These are phyloP conservation scores for Drosophila kanekoi DNA, from an alignment of 2,888 invertebrate species.

Conservation along the genomic window DNA sequence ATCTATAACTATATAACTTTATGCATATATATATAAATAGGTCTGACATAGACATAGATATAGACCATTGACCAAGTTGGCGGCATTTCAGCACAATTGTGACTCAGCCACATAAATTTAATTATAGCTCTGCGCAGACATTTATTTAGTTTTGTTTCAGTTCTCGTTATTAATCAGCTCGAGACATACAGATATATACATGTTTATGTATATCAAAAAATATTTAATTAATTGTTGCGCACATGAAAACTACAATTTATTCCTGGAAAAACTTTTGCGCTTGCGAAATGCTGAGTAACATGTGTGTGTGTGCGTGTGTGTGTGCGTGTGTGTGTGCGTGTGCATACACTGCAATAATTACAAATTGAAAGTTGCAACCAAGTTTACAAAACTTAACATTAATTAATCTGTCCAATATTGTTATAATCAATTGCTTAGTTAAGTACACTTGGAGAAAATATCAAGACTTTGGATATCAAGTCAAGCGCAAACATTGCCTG, in stretches of 20 bases:
- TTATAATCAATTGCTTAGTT: constrained; percentile 12
- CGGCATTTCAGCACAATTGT: constrained; percentile 57
- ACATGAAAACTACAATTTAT: constrained; percentile 54
- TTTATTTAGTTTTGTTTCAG: constrained; percentile 73
- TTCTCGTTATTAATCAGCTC: constrained; percentile 70
- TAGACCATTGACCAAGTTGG: constrained; percentile 72
- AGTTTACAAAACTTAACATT: constrained; percentile 16
- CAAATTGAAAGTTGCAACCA: constrained; percentile 22
- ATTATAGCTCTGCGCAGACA: constrained; percentile 74
- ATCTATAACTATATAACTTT: constrained; percentile 5
- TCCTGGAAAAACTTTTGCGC: constrained; percentile 51
- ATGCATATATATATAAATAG: constrained; percentile 2
- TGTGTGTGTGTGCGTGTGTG: constrained; percentile 10
- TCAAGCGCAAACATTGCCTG: neutral
- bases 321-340: constrained; percentile 20
- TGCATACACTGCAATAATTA: constrained; percentile 27
- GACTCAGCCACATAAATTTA: constrained; percentile 76
- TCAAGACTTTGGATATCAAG: neutral
- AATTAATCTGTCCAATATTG: constrained; percentile 18
- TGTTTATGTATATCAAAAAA: constrained; percentile 30
- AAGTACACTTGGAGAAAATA: constrained; percentile 15
- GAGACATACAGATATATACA: constrained; percentile 7
- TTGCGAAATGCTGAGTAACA: constrained; percentile 34
- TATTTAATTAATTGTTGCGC: constrained; percentile 76
- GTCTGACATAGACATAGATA: constrained; percentile 54